Base-by-base conservation (phyloP, 2,113 vertebrate genomes). In the Thalassoma bifasciatum region DNA sequence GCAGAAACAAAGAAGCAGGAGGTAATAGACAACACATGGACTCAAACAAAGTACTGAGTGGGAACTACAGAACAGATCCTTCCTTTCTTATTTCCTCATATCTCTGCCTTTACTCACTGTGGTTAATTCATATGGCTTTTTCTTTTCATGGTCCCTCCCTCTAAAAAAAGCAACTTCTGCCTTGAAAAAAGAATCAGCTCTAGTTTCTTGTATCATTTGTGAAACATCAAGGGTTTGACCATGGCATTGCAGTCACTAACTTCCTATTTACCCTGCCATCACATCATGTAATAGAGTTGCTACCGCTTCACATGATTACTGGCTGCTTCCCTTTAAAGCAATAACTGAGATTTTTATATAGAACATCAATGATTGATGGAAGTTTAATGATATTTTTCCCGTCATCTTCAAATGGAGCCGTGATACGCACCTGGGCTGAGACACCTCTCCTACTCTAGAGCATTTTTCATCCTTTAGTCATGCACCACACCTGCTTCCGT, bases 1-100 rank as follows among this genome's bases (percentile, higher is more conserved):
- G 85, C 86, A 91, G 85, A 90, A 91, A 92, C 84, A 89, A 89
- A 84, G 85, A 83, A 75, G 69, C 71, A 19, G 73, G 76, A 83
- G 66, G 80, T 93, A 92, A 93, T 91, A 73, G 74, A 78, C 86
- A 91, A 88, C 91, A 92, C 84, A 90, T 90, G 90, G 82, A 81
- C 62, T 49, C 60, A 73, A 73, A 84, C 77, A 53, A 81, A 75
- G 79, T 38, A 61, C 52, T 54, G 46, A 65, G 58, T 77, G 63
- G 67, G 46, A 82, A 71, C 73, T 57, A 72, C 58, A 10, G 61
- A 68, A 72, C 52, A 63, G 72, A 75, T 72, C 73, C 65, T 78
- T 38, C 62, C 19, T 19, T 21, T 78, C 65, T 30, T 50, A 24
- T 66, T 10, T 79, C 30, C 2, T 1, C 59, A 2, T 60, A 17